These are phyloP conservation scores for Rhabdomys pumilio DNA, from an alignment of 2,797 vertebrate species.

Conservation along the genomic window DNA sequence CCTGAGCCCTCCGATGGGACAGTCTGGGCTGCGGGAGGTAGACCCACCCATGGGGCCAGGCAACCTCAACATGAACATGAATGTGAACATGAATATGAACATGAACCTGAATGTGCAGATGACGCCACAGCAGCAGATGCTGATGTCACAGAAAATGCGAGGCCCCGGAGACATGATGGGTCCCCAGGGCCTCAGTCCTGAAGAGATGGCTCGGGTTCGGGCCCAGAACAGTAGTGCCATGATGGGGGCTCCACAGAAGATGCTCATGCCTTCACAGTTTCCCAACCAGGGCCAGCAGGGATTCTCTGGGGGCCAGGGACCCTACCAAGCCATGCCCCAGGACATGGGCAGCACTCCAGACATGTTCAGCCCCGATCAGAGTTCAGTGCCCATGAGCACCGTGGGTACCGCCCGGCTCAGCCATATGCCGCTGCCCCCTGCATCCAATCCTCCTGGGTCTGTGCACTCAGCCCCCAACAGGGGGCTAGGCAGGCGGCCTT, in stretches of 20 bases:
- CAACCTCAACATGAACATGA: constrained; percentile 94
- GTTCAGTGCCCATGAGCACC: constrained; percentile 86
- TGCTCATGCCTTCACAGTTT: constrained; percentile 93
- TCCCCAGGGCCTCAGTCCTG: constrained; percentile 91
- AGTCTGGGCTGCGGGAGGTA: constrained; percentile 93
- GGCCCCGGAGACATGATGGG: constrained; percentile 89
- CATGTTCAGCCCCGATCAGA: constrained; percentile 94
- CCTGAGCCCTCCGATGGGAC: constrained; percentile 93
- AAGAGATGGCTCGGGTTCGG: constrained; percentile 93
- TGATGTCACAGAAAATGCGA: constrained; percentile 94
- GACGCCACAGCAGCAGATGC: constrained; percentile 94
- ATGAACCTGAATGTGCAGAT: constrained; percentile 95
- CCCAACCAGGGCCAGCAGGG: constrained; percentile 92
- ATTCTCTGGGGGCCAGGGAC: constrained; percentile 92
- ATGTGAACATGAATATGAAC: constrained; percentile 94
- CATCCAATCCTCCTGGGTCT: constrained; percentile 85
- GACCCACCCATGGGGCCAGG: constrained; percentile 93
- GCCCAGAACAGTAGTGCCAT: constrained; percentile 90
- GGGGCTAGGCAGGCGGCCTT: constrained; percentile 92
- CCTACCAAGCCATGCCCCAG: constrained; percentile 92
- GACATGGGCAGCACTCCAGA: constrained; percentile 90
- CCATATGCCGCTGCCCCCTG: constrained; percentile 93
- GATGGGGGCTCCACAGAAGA: constrained; percentile 90
- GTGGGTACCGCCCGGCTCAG: constrained; percentile 94
- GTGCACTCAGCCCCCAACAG: constrained; percentile 91